Base-by-base conservation (phyloP, 2,113 vertebrate species). In the Callithrix jacchus region DNA sequence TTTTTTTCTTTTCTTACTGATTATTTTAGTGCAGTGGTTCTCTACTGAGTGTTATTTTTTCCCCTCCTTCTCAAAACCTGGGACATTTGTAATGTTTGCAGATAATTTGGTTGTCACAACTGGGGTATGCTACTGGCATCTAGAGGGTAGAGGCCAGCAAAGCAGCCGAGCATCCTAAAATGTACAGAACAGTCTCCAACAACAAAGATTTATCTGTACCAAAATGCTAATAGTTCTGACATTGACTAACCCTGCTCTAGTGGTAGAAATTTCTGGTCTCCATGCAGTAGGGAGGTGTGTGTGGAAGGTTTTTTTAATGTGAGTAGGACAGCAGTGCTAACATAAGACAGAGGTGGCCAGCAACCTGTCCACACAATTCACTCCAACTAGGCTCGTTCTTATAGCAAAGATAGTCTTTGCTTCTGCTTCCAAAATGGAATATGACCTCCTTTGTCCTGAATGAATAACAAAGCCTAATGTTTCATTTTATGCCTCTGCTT, bases 401-500 rank as follows among this genome's bases (percentile, higher is more conserved):
- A 1, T 21, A 40, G 30, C 56, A 56, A 86, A 73, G 42, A 79
- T 5, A 83, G n/a, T 70, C 30, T 35, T 94, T 95, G 49, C n/a
- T 83, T 76, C 42, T 93, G 45, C 32, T 96, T 91, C n/a, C n/a
- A 82, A 73, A 73, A 71, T 30, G 58, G 21, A 95, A 45, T 66
- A 35, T 81, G 35, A 73, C 49, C 35, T 87, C 17, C 25, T 7
- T 79, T 91, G 1, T 37, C 30, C 58, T 93, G 64, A 94, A 80
- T 4, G 5, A 95, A 47, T 8, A 86, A 40, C 37, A 66, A 95
- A 94, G 20, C 40, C 30, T 85, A 45, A 7, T 2, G 21, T 73
- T 91, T 96, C 71, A 64, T 95, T 97, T 96, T 82, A 8, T 35
- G 37, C 32, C 35, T 88, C 58, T 96, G 42, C 56, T 13, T 96